Conservation (phyloP, 2,888 invertebrate genomes). For the Drosophila paramelanica region DNA sequence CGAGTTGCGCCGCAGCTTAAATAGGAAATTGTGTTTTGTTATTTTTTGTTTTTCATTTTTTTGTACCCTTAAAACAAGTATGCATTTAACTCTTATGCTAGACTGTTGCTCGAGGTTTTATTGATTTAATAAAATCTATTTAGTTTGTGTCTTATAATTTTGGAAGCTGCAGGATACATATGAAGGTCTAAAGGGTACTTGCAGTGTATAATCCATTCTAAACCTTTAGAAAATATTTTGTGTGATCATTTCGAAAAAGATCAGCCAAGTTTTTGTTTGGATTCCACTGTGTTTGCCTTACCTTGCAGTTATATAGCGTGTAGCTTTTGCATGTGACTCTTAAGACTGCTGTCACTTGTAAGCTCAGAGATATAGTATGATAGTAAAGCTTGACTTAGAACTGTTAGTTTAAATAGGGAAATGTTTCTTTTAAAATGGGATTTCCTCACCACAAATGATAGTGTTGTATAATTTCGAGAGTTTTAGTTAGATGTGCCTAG, state of each 20-base stretch:
- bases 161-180: constrained; percentile 65
- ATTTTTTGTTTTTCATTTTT: background rate
- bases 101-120: constrained; percentile 21
- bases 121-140: constrained; percentile 26
- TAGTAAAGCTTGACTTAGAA: constrained; percentile 50
- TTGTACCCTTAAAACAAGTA: constrained; percentile 15
- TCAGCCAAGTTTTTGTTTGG: background rate
- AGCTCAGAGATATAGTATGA: constrained; percentile 46
- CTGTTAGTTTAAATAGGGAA: constrained; percentile 24
- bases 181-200: constrained; percentile 5
- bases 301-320: constrained; percentile 35
- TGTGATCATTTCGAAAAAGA: no score
- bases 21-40: constrained; percentile 50
- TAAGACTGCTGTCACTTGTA: constrained; percentile 20
- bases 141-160: constrained; percentile 25
- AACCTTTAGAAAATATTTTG: no score
- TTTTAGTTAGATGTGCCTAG: constrained; percentile 4
- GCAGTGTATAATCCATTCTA: constrained; percentile 10
- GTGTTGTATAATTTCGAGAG: constrained; percentile 17
- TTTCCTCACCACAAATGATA: constrained; percentile 10
- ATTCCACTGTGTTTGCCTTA: constrained; percentile 13
- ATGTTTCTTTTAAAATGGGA: background rate
- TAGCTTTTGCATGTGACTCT: constrained; percentile 41
- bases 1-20: constrained; percentile 42
- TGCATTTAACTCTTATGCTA: constrained; percentile 37